Evolutionary conservation across 2,113 vertebrate species (phyloP), one percentile per base, ranked within the genome.

Genomic region (Lycocorax pyrrhopterus): DNA sequence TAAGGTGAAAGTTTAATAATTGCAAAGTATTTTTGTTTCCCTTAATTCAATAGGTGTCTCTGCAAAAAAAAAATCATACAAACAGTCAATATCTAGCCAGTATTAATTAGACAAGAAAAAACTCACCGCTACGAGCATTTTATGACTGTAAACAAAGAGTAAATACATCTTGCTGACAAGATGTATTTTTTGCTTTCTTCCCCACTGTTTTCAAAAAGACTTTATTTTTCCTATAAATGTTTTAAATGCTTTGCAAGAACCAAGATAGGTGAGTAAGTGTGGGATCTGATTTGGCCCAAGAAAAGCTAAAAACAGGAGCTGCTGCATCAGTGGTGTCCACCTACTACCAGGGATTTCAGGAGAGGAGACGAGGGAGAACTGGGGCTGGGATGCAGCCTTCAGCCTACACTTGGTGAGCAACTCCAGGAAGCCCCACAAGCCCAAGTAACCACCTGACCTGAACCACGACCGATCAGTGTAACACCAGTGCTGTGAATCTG

Each of bases 401-500:
- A 52, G 76, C 29, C 39, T 12, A 33, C 1, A 1, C 37, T 53
- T 18, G 10, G 12, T 23, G 33, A 86, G 49, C 32, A 49, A 30
- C 2, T 8, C 26, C 44, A 59, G 47, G 21, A 62, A 82, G 23
- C 12, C 17, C 35, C 62, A 55, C 22, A 15, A 76, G 51, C 4
- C 19, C 67, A 74, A 51, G 46, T 4, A 30, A 21, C 15, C 51
- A 30, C 35, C 37, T 32, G 39, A 37, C 22, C 66, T 4, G 21
- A 85, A 41, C 32, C 1, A 1, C 0, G 0, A 44, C 53, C 53
- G 17, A 52, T 10, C 6, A 5, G 39, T 2, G 0, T 15, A 44
- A 27, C 0, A 0, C 22, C 1, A 1, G 46, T 0, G 0, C 20
- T n/a, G 0, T 6, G 16, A 46, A 51, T 29, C 32, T 43, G 26